Conservation (phyloP, 2,888 invertebrate species). For the Ochropleura plecta region DNA sequence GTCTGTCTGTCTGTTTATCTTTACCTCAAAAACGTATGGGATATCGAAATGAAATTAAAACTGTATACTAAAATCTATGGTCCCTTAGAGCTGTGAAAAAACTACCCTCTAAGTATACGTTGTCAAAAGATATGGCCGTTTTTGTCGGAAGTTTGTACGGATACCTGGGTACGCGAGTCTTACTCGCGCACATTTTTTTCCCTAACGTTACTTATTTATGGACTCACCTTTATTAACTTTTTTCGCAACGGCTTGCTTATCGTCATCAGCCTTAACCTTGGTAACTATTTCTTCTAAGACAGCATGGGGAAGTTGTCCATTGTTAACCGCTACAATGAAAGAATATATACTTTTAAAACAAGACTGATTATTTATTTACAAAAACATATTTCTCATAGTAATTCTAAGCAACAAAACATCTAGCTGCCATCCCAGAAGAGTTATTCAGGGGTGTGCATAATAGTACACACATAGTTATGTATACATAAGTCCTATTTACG, state of each 20-base stretch:
- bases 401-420: background rate
- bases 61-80: too few relatives aligned
- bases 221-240: constrained; percentile 28
- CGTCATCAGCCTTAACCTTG: constrained; percentile 20
- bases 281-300: constrained; percentile 36
- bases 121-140: too few relatives aligned
- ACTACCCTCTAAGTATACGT: too few relatives aligned
- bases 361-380: background rate
- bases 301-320: constrained; percentile 1
- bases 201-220: too few relatives aligned
- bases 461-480: background rate
- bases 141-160: too few relatives aligned
- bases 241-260: constrained; percentile 11
- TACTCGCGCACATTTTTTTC: too few relatives aligned
- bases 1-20: too few relatives aligned
- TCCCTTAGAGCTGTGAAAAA: too few relatives aligned
- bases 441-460: background rate
- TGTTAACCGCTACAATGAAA: constrained; percentile 22
- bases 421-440: background rate
- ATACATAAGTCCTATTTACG: background rate
- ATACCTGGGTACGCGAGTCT: too few relatives aligned
- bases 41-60: too few relatives aligned
- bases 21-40: too few relatives aligned
- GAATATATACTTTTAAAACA: background rate
- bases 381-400: too few relatives aligned